These are phyloP conservation scores for Megalopta genalis DNA, from an alignment of 1,140 invertebrate species.

Conservation along the genomic window DNA sequence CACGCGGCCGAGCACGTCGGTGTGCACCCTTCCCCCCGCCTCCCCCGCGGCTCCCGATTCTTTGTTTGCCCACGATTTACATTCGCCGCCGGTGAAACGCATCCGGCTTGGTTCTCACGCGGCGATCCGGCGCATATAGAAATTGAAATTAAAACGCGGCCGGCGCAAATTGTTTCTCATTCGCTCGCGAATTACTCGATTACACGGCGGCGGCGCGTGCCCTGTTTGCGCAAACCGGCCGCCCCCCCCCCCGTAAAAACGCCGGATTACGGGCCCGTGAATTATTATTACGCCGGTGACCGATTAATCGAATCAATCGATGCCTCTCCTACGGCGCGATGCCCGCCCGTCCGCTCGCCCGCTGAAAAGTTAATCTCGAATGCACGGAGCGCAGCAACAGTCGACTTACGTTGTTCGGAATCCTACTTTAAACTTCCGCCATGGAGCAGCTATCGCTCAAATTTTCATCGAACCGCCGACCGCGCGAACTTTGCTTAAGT, in stretches of 20 bases:
- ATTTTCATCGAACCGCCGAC: neutral
- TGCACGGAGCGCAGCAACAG: neutral
- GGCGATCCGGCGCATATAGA: conserved; percentile 37
- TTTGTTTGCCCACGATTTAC: conserved; percentile 58
- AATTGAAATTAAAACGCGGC: conserved; percentile 63
- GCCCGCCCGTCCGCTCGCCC: too few species aligned
- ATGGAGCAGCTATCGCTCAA: neutral
- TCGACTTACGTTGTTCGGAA: neutral
- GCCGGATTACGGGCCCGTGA: conserved; percentile 12
- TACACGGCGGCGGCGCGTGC: neutral
- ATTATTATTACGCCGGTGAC: conserved; percentile 19
- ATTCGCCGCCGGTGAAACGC: conserved; percentile 31
- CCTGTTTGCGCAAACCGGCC: conserved; percentile 12
- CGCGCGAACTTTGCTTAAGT: neutral
- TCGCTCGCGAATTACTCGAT: conserved; percentile 33
- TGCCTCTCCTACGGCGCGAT: neutral
- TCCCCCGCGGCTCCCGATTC: conserved; percentile 21
- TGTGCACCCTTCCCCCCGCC: too few species aligned
- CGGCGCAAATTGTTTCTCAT: conserved; percentile 56
- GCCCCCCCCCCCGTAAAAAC: conserved; percentile 15
- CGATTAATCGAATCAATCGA: conserved; percentile 5
- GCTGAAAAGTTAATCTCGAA: neutral
- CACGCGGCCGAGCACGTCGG: too few species aligned
- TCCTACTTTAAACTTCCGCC: neutral
- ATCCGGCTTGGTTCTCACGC: conserved; percentile 32